Evolutionary conservation across 2,113 vertebrate genomes (phyloP).

Genomic region (Malaclemys terrapin): DNA sequence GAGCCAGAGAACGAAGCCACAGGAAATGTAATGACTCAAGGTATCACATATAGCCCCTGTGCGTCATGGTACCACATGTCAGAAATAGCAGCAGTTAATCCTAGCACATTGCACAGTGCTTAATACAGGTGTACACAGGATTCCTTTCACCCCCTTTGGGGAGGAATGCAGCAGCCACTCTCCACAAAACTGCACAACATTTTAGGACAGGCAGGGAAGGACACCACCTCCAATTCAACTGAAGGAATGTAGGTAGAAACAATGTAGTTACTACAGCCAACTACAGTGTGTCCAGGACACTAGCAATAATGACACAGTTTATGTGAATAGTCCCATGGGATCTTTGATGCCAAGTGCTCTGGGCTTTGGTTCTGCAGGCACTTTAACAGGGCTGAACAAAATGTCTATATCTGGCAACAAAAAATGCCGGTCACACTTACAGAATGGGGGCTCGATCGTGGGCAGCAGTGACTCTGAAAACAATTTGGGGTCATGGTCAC

Average conservation of each 20-base stretch:
- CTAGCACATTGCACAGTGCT: neutral
- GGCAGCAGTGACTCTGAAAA: too few relatives aligned
- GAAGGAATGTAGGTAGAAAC: neutral
- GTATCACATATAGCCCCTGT: neutral
- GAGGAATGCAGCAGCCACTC: neutral
- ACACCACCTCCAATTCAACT: neutral
- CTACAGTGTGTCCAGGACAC: neutral
- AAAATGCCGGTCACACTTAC: too few relatives aligned
- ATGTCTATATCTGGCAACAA: too few relatives aligned
- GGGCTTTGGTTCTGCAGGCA: too few relatives aligned
- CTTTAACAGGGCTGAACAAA: too few relatives aligned
- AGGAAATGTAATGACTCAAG: neutral
- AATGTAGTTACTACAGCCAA: neutral
- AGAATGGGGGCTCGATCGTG: too few relatives aligned
- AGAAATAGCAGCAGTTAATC: neutral
- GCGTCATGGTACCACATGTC: neutral
- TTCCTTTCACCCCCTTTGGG: neutral
- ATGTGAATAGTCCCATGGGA: too few relatives aligned
- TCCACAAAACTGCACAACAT: neutral
- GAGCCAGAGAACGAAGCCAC: neutral
- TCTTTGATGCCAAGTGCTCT: too few relatives aligned
- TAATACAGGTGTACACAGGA: neutral
- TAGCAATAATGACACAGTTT: too few relatives aligned
- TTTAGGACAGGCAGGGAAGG: neutral
- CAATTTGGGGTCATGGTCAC: too few relatives aligned